Evolutionary conservation across 2,113 vertebrate genomes (phyloP).

Genomic region (Rhineura floridana): DNA sequence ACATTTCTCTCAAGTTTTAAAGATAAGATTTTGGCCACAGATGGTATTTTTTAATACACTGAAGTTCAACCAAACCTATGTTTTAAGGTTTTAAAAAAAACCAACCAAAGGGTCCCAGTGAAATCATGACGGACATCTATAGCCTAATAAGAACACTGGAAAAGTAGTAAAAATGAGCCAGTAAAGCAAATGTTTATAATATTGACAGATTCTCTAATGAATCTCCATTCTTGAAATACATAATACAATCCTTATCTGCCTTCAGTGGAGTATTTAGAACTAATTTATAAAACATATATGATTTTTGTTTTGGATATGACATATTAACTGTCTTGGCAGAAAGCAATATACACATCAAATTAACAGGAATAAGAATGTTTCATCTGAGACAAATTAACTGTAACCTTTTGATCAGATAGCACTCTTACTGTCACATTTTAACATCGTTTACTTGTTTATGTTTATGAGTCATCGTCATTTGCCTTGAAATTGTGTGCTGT

Average conservation of each 20-base stretch:
- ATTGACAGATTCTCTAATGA: slow-evolving; percentile 34
- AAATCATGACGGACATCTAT: not conserved
- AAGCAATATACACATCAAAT: not conserved
- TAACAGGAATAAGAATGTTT: not conserved
- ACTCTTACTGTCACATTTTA: not conserved
- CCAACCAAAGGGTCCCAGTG: not conserved
- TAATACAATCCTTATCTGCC: slow-evolving; percentile 11
- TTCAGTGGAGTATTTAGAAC: slow-evolving; percentile 29
- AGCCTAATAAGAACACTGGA: not conserved
- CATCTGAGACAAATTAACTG: not conserved
- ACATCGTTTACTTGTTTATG: not conserved
- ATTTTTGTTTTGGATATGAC: not conserved
- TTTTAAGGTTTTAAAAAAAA: slow-evolving; percentile 34
- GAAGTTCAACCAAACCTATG: slow-evolving; percentile 22
- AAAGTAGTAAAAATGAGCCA: slow-evolving; percentile 24
- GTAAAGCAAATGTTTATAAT: slow-evolving; percentile 25
- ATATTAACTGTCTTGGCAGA: not conserved
- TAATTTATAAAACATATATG: slow-evolving; percentile 28
- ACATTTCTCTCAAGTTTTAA: slow-evolving; percentile 10
- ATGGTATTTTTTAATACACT: slow-evolving; percentile 44
- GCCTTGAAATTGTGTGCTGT: accelerated
- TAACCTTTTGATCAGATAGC: not conserved
- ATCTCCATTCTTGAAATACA: not conserved
- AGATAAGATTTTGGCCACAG: slow-evolving; percentile 27
- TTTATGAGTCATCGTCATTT: slow-evolving; percentile 11